Base-by-base conservation (phyloP, 35 echinoderm and acorn worm genomes). In the Diadema setosum region DNA sequence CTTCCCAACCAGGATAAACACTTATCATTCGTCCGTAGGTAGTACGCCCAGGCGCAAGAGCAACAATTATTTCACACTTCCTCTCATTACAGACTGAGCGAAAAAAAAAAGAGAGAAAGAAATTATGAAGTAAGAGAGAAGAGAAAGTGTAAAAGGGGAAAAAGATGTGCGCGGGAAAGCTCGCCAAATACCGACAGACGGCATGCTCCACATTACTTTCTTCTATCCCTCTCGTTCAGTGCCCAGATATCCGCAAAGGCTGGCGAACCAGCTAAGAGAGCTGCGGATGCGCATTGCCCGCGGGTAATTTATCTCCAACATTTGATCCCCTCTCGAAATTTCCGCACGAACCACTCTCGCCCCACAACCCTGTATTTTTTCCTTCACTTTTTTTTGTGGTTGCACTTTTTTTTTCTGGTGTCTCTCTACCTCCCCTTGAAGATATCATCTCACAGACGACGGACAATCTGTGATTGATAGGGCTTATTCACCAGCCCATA, bases 1-100 rank as follows among this genome's bases (percentile, higher is more conserved):
- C 63, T 67, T 67, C 63, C 25, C 27, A 67, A 67, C 63, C 63
- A 67, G 63, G 37, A 67, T 67, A 67, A 67, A 67, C 63, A 67
- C 63, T 67, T 34, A 67, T 67, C 63, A 67, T 67, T 67, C 63
- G 27, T 34, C 37, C 63, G 63, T 67, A 33, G 63, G 30, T 26
- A 16, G 16, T 14, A 67, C 30, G 37, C 37, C 63, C 12, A 34
- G 63, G 27, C 27, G 30, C 27, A 67, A 67, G 37, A 67, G 63
- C 63, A 67, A 67, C 63, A 67, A 33, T 67, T 67, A 67, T 29
- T 67, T 67, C 63, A 18, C 63, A 67, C 63, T 18, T 34, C 15
- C 63, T 67, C 63, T 67, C 61, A 65, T 32, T 12, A 31, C 30
- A 67, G 16, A 67, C 30, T 33, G 18, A 16, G 30, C 25, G 37